Percentiles rank a stretch among this genome's conserved stretches.
phyloP scores from a whole-genome alignment of 2,797 vertebrate genomes.

The Pelodytes ibericus region DNA sequence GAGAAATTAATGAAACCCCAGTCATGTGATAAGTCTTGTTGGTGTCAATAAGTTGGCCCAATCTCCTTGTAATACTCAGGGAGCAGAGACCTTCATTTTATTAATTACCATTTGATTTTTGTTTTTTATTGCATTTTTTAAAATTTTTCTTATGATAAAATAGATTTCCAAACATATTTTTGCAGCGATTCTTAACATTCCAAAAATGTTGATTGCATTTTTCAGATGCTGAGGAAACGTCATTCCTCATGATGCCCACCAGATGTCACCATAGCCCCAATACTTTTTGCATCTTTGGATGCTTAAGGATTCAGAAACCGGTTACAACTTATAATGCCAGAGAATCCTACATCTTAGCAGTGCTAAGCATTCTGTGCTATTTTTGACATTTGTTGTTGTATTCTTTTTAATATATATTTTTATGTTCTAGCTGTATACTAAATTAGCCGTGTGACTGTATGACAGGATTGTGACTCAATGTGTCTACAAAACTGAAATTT shows the following conservation, averaged over 20 bases:
- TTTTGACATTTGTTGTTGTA: not conserved
- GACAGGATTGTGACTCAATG: conserved; percentile 63
- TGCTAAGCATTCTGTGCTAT: not conserved
- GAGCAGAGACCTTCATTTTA: too few relatives aligned
- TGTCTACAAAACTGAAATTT: not conserved
- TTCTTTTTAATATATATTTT: conserved; percentile 13
- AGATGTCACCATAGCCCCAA: conserved; percentile 79
- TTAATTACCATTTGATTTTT: too few relatives aligned
- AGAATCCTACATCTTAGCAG: not conserved
- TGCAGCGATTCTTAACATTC: too few relatives aligned
- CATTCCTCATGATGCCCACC: conserved; percentile 64
- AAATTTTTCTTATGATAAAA: too few relatives aligned
- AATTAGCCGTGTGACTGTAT: conserved; percentile 73
- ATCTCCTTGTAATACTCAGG: too few relatives aligned
- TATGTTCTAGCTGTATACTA: not conserved
- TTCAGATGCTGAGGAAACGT: too few relatives aligned
- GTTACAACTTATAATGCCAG: too few relatives aligned
- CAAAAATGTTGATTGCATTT: too few relatives aligned
- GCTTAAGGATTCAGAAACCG: not conserved
- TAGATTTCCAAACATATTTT: too few relatives aligned
- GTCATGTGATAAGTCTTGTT: not conserved
- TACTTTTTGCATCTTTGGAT: not conserved
- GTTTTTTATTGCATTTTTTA: too few relatives aligned
- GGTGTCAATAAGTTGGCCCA: not conserved
- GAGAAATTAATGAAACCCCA: not conserved